Base-by-base conservation (phyloP, 1,140 invertebrate species). In the Mactra quadrangularis region DNA sequence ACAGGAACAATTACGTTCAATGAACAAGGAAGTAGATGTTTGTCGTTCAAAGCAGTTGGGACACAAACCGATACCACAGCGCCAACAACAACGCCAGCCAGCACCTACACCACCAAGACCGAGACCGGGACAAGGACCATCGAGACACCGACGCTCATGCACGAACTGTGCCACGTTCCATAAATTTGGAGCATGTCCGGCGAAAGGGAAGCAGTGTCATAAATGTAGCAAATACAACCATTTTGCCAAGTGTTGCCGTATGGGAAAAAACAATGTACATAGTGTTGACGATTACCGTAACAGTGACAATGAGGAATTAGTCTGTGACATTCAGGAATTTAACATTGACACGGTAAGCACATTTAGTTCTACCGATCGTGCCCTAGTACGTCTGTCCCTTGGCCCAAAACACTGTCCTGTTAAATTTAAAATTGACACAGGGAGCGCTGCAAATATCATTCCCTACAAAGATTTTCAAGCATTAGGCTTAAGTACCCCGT, bases 351-450 rank as follows among this genome's bases (percentile, higher is more conserved):
- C 41, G 64, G 64, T 71, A 71, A 53, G 50, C 47, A 52, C 68
- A 45, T 9, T 31, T 27, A 27, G 27, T 17, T 71, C 41, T 71
- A 11, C 68, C 22, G 50, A 71, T 50, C 41, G 50, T 52, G 45
- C 27, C 3, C 29, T 71, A 29, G 68, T 53, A 3, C 9, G 17
- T 27, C 22, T 71, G 68, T 29, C 50, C 4, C 41, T 71, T 71
- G 68, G 27, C 29, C 50, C 45, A 25, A 45, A 35, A 35, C 45
- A 71, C 7, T 17, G 15, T 15, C 17, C 9, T 33, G 25, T 13
- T 35, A 71, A 31, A 19, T 60, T 82, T 31, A 84, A 86, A 72
- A 27, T 77, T 13, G 85, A 77, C 27, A 75, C 81, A 41, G 85
- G 81, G 11, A 27, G 74, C 19, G 52, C 64, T 47, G 75, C 31